Evolutionary conservation across 2,888 invertebrate genomes (phyloP), one percentile per base, ranked within the genome.

Genomic region (Sinopyrophorus schimmeli): DNA sequence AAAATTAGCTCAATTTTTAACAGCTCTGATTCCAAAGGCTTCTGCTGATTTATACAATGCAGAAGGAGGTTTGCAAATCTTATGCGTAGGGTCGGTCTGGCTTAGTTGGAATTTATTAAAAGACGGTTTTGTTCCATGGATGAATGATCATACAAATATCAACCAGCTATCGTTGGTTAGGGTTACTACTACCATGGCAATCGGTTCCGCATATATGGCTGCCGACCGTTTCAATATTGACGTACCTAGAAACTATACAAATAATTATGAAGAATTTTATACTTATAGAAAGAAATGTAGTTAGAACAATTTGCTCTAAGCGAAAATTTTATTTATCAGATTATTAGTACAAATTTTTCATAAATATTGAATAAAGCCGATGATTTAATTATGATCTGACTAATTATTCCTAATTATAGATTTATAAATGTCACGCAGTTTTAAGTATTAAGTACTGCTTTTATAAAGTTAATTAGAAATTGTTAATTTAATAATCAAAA

Each of bases 71-170:
- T 65, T 73, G 2, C 71, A 69, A 16, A 81, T 97, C 0, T 84
- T 94, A 0, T 96, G 95, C 68, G 92, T 96, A 0, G 97, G 97
- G 0, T 94, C 94, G 0, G 94, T 98, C 1, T 98, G 93, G 91
- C 82, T 89, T 54, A 95, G 95, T 67, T 98, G 95, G 94, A 75
- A 83, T 3, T 77, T 87, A 15, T 68, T 98, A 52, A 78, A 84
- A 63, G 75, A 81, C 2, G 92, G 91, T 0, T 86, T 91, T 58
- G 64, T 83, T 2, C 63, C 72, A 2, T 78, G 80, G 51, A 69
- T 89, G 3, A 64, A 74, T 3, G 60, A 71, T 5, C 71, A 76
- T 23, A 61, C 73, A 34, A 70, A 76, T 5, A 59, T 84, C 2
- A 64, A 74, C 3, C 79, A 82, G 61, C 66, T 88, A 11, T 77